Base-by-base conservation (phyloP, 1,140 invertebrate species). In the Zaprionus davidi region DNA sequence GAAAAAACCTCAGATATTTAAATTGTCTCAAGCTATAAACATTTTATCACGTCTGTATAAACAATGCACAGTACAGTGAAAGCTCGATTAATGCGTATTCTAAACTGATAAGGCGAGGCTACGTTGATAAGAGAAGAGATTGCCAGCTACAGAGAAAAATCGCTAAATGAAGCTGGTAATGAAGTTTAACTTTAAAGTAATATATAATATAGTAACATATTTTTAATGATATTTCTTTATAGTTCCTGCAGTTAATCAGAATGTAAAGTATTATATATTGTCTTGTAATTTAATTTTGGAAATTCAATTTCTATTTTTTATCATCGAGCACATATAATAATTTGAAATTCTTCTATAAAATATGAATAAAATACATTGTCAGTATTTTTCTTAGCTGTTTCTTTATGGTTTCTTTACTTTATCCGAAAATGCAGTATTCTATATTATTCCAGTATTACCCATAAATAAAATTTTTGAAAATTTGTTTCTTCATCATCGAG, bases 21-120 rank as follows among this genome's bases (percentile, higher is more conserved):
- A 59, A 38, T 34, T 38, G 15, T 53, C 12, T 36, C 17, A 34
- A 56, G n/a, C 5, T 58, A 34, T 49, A 38, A 26, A 24, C 55
- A 72, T 66, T 67, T 72, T 67, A 72, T 67, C 63, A 72, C 70
- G 55, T 72, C 41, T 53, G 12, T 41, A 36, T 59, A 58, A 58
- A 66, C 69, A 49, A 65, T 13, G 11, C 12, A 4, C 1, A 13
- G 3, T 51, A 51, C 20, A 24, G 46, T 51, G 20, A 2, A 2
- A 12, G 22, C 46, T 24, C 17, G 11, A 24, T 51, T 13, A 22
- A 22, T n/a, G 2, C 15, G 7, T n/a, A 34, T 11, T 34, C 13
- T 17, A n/a, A 46, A n/a, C 3, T 38, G 36, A 15, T 38, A 38
- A 38, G 12, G 36, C 31, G 31, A 2, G 3, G 2, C 31, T 38